Conservation (phyloP, 2,888 invertebrate genomes). For the Brenthis daphne region DNA sequence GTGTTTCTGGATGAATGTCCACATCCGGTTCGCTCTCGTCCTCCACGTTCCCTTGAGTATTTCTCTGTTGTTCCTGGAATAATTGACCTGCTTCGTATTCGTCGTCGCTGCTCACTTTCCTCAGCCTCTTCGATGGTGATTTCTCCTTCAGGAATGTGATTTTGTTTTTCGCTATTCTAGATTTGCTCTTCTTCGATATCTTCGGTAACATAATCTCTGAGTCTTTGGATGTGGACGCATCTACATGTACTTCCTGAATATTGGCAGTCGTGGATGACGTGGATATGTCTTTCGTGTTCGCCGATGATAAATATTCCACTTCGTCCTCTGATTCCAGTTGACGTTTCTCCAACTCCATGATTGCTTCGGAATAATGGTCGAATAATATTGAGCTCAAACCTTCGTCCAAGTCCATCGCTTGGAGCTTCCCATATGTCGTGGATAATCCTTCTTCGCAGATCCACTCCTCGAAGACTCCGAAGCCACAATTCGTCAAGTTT, state of each 20-base stretch:
- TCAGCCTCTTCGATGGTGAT: not conserved
- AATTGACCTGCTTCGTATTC: not conserved
- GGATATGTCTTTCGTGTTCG: not conserved
- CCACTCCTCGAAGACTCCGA: no score
- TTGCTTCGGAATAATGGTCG: conserved; percentile 7
- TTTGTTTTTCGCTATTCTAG: not conserved
- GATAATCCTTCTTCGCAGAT: conserved; percentile 12
- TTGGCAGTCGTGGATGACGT: not conserved
- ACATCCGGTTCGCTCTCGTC: no score
- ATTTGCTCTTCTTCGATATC: not conserved
- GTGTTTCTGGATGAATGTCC: no score
- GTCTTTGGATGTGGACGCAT: conserved; percentile 15
- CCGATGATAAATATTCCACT: not conserved
- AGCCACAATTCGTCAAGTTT: not conserved
- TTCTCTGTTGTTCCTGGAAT: not conserved
- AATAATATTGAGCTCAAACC: not conserved
- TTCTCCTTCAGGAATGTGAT: not conserved
- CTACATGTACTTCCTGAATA: not conserved
- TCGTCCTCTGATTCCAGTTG: not conserved
- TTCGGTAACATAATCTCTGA: not conserved
- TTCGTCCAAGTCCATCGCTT: not conserved
- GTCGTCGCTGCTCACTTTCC: not conserved
- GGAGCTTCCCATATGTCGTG: conserved; percentile 4
- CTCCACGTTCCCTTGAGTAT: not conserved
- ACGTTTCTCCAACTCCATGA: not conserved